Conservation (phyloP, 2,888 invertebrate genomes). For the Lasius fuliginosus region DNA sequence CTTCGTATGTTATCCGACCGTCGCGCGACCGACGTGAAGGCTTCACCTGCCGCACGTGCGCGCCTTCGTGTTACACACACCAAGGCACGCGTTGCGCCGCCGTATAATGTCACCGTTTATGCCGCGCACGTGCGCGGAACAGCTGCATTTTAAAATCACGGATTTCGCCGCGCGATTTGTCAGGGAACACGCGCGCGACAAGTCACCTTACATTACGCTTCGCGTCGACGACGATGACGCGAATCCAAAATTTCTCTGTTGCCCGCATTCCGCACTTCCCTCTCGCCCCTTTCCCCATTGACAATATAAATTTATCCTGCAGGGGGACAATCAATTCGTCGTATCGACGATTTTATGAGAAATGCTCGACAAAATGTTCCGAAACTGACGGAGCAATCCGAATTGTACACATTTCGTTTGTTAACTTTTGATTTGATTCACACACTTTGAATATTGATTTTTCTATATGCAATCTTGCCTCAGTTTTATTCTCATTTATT, state of each 20-base stretch:
- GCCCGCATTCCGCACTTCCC: background rate
- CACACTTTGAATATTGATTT: constrained; percentile 1
- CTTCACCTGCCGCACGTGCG: constrained; percentile 41
- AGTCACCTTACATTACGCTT: constrained; percentile 32
- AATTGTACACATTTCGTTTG: constrained; percentile 4
- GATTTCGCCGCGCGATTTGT: constrained; percentile 74
- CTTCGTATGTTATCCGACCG: constrained; percentile 45
- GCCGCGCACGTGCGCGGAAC: constrained; percentile 79
- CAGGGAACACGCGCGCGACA: constrained; percentile 64
- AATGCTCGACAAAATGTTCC: background rate
- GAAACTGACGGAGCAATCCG: background rate
- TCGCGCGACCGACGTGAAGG: constrained; percentile 32
- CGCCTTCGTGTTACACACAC: constrained; percentile 23
- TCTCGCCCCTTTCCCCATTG: background rate
- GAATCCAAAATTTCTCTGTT: constrained; percentile 56
- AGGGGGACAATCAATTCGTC: constrained; percentile 64
- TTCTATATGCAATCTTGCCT: background rate
- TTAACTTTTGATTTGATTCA: constrained; percentile 14
- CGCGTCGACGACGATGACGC: constrained; percentile 17
- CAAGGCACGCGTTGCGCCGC: constrained; percentile 42
- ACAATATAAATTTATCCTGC: constrained; percentile 61
- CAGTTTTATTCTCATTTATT: background rate
- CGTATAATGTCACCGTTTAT: constrained; percentile 76
- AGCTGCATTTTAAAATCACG: constrained; percentile 82
- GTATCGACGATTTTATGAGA: constrained; percentile 12